Percentiles rank a stretch among this genome's conserved stretches.
Evolutionary conservation across 2,888 invertebrate genomes (phyloP).

Genomic region (Himalopsyche tibetana): DNA sequence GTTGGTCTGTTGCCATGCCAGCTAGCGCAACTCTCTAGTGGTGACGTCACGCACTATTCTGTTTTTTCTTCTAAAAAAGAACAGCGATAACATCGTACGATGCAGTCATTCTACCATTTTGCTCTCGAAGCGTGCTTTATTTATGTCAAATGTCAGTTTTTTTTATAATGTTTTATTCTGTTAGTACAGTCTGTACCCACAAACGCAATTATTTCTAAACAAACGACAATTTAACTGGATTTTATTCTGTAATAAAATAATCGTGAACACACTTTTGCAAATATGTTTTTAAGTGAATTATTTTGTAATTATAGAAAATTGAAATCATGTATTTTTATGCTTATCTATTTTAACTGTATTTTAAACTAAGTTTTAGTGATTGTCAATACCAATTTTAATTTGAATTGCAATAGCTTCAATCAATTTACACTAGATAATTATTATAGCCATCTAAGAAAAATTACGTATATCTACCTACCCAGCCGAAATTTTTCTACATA

Average conservation of each 20-base stretch:
- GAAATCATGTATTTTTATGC: background rate
- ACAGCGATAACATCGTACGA: constrained; percentile 27
- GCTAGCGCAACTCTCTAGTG: constrained; percentile 37
- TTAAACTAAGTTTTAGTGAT: too few species aligned
- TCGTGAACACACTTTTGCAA: constrained; percentile 18
- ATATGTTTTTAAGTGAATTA: constrained; percentile 6
- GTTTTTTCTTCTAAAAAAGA: constrained; percentile 28
- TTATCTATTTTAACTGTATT: too few species aligned
- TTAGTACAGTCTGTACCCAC: constrained; percentile 20
- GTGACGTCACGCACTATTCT: constrained; percentile 40
- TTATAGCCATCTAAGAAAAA: too few species aligned
- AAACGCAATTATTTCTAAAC: constrained; percentile 32
- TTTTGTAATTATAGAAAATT: background rate
- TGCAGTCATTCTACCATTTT: constrained; percentile 33
- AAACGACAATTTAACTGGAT: constrained; percentile 22
- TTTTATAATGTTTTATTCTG: constrained; percentile 19
- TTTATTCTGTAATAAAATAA: constrained; percentile 3
- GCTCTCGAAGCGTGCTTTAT: constrained; percentile 24
- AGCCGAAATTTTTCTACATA: too few species aligned
- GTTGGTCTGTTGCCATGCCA: constrained; percentile 37
- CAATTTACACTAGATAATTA: too few species aligned
- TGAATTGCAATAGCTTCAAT: too few species aligned
- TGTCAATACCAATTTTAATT: too few species aligned
- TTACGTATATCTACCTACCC: too few species aligned
- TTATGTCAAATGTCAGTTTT: constrained; percentile 37